Percentiles rank a stretch among this genome's conserved stretches.
phyloP scores from a whole-genome alignment of 2,797 vertebrate species.

The Fringilla coelebs region DNA sequence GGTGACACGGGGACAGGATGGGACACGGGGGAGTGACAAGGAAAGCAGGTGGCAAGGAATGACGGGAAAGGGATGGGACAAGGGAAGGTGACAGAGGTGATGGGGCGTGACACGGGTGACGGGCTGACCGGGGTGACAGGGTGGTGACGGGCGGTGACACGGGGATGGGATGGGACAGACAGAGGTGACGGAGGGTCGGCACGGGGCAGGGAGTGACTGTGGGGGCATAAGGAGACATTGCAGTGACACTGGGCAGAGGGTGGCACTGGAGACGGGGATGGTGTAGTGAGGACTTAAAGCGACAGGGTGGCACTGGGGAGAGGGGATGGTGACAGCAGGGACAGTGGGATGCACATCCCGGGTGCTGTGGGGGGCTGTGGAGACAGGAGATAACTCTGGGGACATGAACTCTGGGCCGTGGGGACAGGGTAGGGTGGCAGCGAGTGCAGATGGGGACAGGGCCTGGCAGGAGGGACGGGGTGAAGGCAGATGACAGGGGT shows the following conservation, averaged over 20 bases:
- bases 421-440: not conserved
- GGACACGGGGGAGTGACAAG: not conserved
- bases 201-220: not conserved
- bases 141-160: not conserved
- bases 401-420: not conserved
- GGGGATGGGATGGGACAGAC: not conserved
- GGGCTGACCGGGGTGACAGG: not conserved
- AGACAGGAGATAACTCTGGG: not conserved
- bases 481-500: not conserved
- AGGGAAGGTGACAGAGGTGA: not conserved
- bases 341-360: too few species aligned
- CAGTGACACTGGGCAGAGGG: not conserved
- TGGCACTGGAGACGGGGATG: not conserved
- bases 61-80: not conserved
- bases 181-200: not conserved
- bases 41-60: not conserved
- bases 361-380: too few species aligned
- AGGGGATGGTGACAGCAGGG: not conserved
- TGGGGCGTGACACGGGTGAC: not conserved
- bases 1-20: not conserved
- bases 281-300: not conserved
- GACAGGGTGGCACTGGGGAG: not conserved
- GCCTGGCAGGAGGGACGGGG: not conserved
- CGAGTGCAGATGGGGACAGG: not conserved
- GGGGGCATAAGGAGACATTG: not conserved